phyloP scores from a whole-genome alignment of 2,888 invertebrate species.

The Luperina nickerlii region DNA sequence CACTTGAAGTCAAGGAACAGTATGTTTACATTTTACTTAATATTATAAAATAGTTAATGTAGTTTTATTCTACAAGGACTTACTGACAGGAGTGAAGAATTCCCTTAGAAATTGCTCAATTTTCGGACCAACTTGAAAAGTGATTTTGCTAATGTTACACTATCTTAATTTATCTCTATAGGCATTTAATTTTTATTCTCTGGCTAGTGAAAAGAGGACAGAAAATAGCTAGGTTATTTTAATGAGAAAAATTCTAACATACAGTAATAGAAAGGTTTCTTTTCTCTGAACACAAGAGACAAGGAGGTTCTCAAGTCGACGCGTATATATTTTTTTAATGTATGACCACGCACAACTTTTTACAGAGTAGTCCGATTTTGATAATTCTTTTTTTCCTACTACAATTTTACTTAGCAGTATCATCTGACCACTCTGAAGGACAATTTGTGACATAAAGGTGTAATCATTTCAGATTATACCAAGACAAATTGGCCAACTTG shows the following conservation, averaged over 20 bases:
- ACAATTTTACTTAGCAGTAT: not conserved
- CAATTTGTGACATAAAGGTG: conserved; percentile 14
- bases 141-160: not conserved
- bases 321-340: too few species aligned
- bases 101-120: not conserved
- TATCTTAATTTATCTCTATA: not conserved
- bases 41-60: not conserved
- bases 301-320: too few species aligned
- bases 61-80: not conserved
- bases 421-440: not conserved
- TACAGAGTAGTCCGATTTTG: too few species aligned
- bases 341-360: too few species aligned
- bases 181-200: not conserved
- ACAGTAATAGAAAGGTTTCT: not conserved
- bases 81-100: not conserved
- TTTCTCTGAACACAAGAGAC: not conserved
- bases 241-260: not conserved
- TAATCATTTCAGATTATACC: conserved; percentile 93
- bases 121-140: too few species aligned
- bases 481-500: conserved; percentile 96
- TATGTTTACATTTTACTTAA: conserved; percentile 82
- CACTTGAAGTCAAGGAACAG: conserved; percentile 97
- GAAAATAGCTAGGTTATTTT: not conserved
- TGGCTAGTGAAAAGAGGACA: not conserved
- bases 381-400: not conserved